These are phyloP conservation scores for Allophyes oxyacanthae DNA, from an alignment of 2,888 invertebrate genomes.

Conservation along the genomic window DNA sequence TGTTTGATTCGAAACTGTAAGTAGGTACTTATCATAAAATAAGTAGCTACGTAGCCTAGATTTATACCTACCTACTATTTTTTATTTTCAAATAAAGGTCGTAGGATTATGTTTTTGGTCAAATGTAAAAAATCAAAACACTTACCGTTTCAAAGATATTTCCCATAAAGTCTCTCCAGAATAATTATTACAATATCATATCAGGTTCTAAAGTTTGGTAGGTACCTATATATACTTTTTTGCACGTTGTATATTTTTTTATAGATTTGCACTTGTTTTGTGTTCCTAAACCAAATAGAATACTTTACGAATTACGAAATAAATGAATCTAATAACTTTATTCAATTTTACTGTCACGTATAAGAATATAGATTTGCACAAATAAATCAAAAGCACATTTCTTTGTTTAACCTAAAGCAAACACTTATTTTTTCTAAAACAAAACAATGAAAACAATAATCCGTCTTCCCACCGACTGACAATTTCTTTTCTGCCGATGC, in stretches of 20 bases:
- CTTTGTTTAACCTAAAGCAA: constrained; percentile 20
- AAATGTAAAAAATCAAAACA: constrained; percentile 27
- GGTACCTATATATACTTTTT: too few relatives aligned
- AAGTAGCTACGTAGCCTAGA: too few relatives aligned
- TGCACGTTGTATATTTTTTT: too few relatives aligned
- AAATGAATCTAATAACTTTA: not conserved
- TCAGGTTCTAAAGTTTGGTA: constrained; percentile 38
- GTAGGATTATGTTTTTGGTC: constrained; percentile 41
- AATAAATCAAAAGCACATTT: constrained; percentile 23
- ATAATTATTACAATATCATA: constrained; percentile 46
- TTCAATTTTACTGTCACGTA: not conserved
- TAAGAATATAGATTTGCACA: not conserved
- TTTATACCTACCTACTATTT: too few relatives aligned
- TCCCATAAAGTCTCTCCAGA: constrained; percentile 66
- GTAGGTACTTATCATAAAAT: too few relatives aligned
- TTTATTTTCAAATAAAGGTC: constrained; percentile 35
- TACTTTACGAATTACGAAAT: constrained; percentile 6
- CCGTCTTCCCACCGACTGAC: constrained; percentile 24
- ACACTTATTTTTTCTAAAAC: constrained; percentile 39
- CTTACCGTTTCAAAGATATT: constrained; percentile 65
- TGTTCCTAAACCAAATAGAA: constrained; percentile 22
- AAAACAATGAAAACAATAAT: constrained; percentile 23
- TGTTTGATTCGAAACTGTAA: too few relatives aligned
- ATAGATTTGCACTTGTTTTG: constrained; percentile 58
- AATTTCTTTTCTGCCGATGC: constrained; percentile 22